A percentile compares a stretch with the other conserved stretches of the same genome.
These are phyloP conservation scores for Drosophila orena DNA, from an alignment of 1,140 invertebrate species.

Conservation along the genomic window DNA sequence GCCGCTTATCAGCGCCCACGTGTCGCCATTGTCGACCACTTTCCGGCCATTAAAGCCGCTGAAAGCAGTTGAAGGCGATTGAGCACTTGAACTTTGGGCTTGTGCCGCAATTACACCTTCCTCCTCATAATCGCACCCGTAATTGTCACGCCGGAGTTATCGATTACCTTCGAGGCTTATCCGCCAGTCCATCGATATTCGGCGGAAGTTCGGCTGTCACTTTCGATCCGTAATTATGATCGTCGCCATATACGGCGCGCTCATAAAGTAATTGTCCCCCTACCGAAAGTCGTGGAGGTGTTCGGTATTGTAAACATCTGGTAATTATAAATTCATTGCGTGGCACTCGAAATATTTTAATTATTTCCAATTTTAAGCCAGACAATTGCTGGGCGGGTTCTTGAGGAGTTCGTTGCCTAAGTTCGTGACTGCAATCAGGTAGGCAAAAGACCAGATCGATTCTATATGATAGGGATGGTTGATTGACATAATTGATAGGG, in stretches of 20 bases:
- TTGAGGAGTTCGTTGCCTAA: slow-evolving; percentile 6
- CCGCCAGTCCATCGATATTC: slow-evolving; percentile 16
- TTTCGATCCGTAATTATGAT: slow-evolving; percentile 78
- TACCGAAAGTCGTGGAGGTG: slow-evolving; percentile 14
- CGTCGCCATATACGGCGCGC: slow-evolving; percentile 60
- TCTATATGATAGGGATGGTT: background rate
- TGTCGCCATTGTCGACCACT: slow-evolving; percentile 67
- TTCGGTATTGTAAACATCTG: slow-evolving; percentile 33
- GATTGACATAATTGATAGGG: slow-evolving; percentile 19
- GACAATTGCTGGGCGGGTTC: slow-evolving; percentile 17
- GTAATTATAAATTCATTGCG: slow-evolving; percentile 56
- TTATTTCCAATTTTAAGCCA: slow-evolving; percentile 65
- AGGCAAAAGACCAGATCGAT: slow-evolving; percentile 8
- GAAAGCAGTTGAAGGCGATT: too few relatives aligned
- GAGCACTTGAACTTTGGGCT: slow-evolving; percentile 43
- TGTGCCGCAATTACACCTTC: slow-evolving; percentile 74
- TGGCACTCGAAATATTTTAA: slow-evolving; percentile 65
- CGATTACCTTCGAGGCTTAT: slow-evolving; percentile 51
- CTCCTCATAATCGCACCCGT: slow-evolving; percentile 30
- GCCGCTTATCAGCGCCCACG: slow-evolving; percentile 74
- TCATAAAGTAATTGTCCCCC: slow-evolving; percentile 74
- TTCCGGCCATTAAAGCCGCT: slow-evolving; percentile 68
- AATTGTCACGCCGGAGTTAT: slow-evolving; percentile 47
- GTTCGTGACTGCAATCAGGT: slow-evolving; percentile 48
- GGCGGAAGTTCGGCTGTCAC: slow-evolving; percentile 72